Evolutionary conservation across 2,113 vertebrate species (phyloP).

Genomic region (Salvator merianae): DNA sequence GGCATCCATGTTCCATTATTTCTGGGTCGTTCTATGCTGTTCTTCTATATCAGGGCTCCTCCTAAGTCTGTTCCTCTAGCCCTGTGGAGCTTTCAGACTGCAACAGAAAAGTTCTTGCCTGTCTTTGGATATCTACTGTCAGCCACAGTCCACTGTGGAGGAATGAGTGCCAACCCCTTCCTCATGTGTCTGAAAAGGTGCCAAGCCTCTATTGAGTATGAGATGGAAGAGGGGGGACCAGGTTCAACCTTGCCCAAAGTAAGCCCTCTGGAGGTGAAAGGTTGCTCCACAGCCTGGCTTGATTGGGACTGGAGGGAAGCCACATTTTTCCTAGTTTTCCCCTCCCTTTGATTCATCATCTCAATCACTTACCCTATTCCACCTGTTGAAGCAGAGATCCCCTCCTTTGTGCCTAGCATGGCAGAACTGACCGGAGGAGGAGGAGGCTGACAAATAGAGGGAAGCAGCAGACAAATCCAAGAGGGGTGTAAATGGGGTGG

Average conservation of each 20-base stretch:
- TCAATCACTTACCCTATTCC: conserved; percentile 85
- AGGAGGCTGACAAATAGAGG: not conserved
- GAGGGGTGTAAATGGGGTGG: conserved; percentile 35
- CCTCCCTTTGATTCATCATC: conserved; percentile 43
- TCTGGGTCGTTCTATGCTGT: not conserved
- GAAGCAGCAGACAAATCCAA: not conserved
- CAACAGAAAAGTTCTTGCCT: not conserved
- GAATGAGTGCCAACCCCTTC: not conserved
- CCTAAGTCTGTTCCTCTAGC: not conserved
- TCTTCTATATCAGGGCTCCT: too few relatives aligned
- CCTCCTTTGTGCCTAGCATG: conserved; percentile 69
- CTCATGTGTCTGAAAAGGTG: conserved; percentile 3
- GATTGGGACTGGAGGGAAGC: not conserved
- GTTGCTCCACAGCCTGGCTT: not conserved
- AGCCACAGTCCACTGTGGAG: not conserved
- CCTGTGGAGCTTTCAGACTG: not conserved
- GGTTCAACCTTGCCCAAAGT: not conserved
- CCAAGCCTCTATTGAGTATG: conserved; percentile 3
- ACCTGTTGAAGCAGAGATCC: conserved; percentile 88
- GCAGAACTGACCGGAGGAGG: conserved; percentile 57
- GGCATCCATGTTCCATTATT: too few relatives aligned
- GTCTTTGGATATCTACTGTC: not conserved
- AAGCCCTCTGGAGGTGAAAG: conserved; percentile 21
- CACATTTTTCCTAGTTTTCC: not conserved
- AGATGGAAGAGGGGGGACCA: not conserved